phyloP scores from a whole-genome alignment of 2,113 vertebrate genomes.

The Hydropotes inermis region DNA sequence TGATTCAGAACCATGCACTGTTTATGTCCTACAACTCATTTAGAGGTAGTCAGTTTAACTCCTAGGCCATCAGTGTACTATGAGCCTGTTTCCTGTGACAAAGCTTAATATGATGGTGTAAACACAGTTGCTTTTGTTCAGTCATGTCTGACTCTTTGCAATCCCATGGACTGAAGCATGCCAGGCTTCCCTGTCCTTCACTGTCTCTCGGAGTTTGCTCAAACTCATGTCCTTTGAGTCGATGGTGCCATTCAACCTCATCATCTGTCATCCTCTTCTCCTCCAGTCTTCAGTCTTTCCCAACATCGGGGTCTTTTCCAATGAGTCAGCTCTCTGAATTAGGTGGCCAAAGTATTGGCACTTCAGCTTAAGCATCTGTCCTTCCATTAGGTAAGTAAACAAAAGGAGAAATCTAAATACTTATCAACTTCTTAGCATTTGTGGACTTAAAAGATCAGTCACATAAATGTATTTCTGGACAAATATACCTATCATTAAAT shows the following conservation, averaged over 20 bases:
- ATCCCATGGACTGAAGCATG: neutral
- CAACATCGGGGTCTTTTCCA: neutral
- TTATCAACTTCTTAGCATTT: neutral
- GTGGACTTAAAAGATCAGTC: neutral
- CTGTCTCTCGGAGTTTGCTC: neutral
- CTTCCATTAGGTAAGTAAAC: neutral
- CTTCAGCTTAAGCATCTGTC: neutral
- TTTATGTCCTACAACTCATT: neutral
- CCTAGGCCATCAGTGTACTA: neutral
- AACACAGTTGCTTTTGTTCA: neutral
- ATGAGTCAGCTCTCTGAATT: neutral
- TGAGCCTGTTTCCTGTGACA: neutral
- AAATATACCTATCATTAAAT: neutral
- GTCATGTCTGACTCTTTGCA: neutral
- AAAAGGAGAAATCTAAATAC: slow-evolving; percentile 19
- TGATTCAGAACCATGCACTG: neutral
- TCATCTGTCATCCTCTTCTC: neutral
- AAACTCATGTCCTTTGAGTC: neutral
- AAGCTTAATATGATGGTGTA: neutral
- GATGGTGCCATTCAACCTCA: neutral
- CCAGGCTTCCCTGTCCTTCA: neutral
- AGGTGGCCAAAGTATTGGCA: neutral
- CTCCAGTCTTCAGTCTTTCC: neutral
- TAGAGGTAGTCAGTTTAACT: neutral
- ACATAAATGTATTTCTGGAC: slow-evolving; percentile 1